A percentile compares a stretch with the other conserved stretches of the same genome.
These are phyloP conservation scores for Vandiemenella viatica DNA, from an alignment of 2,888 invertebrate species.

Conservation along the genomic window DNA sequence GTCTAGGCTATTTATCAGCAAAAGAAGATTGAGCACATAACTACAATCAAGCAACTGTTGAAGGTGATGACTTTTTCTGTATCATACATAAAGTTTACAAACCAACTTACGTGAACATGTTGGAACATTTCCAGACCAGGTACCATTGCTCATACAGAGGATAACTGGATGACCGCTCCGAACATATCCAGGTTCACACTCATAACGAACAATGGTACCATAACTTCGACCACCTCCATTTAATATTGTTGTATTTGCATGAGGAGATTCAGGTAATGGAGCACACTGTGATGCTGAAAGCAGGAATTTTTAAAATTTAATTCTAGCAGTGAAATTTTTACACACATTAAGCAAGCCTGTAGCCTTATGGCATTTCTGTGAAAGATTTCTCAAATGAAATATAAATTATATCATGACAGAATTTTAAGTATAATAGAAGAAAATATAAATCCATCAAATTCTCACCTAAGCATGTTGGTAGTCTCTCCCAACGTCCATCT, in stretches of 20 bases:
- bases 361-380: background rate
- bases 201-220: slow-evolving; percentile 82
- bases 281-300: slow-evolving; percentile 74
- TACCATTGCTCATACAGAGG: slow-evolving; percentile 88
- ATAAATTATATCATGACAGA: no score
- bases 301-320: slow-evolving; percentile 2
- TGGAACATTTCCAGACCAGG: slow-evolving; percentile 86
- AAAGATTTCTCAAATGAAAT: background rate
- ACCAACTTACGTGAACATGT: slow-evolving; percentile 60
- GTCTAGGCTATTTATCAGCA: no score
- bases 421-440: no score
- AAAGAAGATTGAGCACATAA: no score
- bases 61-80: background rate
- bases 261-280: slow-evolving; percentile 69
- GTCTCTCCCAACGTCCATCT: slow-evolving; percentile 83
- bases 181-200: slow-evolving; percentile 82
- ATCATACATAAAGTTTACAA: no score
- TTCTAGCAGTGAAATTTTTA: background rate
- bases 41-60: background rate
- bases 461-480: slow-evolving; percentile 73
- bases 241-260: slow-evolving; percentile 70
- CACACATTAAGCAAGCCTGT: background rate
- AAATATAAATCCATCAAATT: background rate
- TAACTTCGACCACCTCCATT: slow-evolving; percentile 86
- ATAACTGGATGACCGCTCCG: slow-evolving; percentile 78